Conservation (phyloP, 1,140 invertebrate genomes). For the Apis mellifera region DNA sequence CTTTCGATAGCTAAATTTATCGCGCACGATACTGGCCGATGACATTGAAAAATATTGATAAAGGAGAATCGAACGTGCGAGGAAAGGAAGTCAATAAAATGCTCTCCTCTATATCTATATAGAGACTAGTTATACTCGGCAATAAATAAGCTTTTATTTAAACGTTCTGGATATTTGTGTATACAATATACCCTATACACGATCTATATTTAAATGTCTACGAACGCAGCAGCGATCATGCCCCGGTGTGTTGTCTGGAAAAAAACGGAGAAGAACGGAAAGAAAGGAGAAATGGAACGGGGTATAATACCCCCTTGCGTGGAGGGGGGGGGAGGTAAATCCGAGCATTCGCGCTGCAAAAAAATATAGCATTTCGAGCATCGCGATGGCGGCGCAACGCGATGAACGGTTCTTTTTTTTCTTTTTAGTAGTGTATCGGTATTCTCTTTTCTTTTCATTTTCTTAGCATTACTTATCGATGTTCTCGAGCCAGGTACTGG, state of each 20-base stretch:
- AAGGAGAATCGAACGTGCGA: neutral
- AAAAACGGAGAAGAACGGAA: neutral
- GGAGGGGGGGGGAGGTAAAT: too few relatives aligned
- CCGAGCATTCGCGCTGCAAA: conserved; percentile 50
- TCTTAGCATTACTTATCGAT: conserved; percentile 13
- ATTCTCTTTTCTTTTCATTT: neutral
- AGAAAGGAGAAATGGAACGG: neutral
- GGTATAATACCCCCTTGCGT: neutral
- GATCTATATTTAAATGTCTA: conserved; percentile 61
- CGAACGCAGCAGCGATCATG: conserved; percentile 55
- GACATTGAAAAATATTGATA: neutral
- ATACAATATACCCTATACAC: conserved; percentile 68
- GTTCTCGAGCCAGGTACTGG: conserved; percentile 38
- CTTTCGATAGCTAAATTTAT: neutral
- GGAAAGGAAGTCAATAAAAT: neutral
- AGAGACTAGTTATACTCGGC: conserved; percentile 45
- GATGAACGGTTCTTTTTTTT: too few relatives aligned
- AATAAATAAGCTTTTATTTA: conserved; percentile 78
- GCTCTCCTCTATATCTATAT: neutral
- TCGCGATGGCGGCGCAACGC: conserved; percentile 9
- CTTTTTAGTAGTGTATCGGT: neutral
- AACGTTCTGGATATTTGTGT: conserved; percentile 70
- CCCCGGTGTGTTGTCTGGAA: conserved; percentile 23
- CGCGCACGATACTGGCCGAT: neutral
- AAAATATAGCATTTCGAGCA: conserved; percentile 48